Evolutionary conservation across 2,888 invertebrate genomes (phyloP).

Genomic region (Trachelus troglodyta): DNA sequence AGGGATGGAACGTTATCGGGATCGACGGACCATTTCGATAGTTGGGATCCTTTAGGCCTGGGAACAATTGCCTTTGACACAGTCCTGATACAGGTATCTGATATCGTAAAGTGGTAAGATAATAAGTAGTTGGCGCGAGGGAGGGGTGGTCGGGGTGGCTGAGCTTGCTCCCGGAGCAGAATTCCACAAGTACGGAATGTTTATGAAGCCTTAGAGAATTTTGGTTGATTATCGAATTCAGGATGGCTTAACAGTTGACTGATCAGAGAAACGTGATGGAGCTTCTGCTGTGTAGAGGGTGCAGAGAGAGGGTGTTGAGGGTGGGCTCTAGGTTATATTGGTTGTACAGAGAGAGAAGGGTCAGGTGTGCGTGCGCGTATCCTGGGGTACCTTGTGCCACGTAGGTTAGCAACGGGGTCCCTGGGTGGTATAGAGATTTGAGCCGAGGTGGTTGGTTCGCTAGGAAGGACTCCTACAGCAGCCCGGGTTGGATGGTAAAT

Average conservation of each 20-base stretch:
- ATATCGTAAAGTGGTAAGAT: not conserved
- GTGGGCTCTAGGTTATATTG: too few species aligned
- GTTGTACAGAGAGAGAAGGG: not conserved
- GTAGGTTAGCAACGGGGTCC: not conserved
- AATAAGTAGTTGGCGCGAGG: not conserved
- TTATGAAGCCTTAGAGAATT: not conserved
- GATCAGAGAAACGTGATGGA: not conserved
- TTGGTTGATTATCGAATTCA: not conserved
- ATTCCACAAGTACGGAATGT: not conserved
- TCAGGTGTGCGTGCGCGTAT: not conserved
- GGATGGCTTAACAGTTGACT: not conserved
- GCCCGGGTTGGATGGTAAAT: slow-evolving; percentile 9
- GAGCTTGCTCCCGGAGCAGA: not conserved
- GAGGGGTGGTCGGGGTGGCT: too few species aligned
- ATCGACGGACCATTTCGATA: not conserved
- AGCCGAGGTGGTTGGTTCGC: slow-evolving; percentile 11
- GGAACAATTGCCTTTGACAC: not conserved
- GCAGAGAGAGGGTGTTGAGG: too few species aligned
- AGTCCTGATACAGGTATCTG: not conserved
- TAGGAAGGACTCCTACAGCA: not conserved
- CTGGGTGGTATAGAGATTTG: slow-evolving; percentile 15
- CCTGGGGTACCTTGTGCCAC: not conserved
- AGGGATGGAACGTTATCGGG: not conserved
- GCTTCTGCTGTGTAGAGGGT: not conserved
- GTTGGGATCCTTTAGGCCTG: not conserved